Evolutionary conservation across 2,888 invertebrate species (phyloP).

Genomic region (Balanococcus diminutus): DNA sequence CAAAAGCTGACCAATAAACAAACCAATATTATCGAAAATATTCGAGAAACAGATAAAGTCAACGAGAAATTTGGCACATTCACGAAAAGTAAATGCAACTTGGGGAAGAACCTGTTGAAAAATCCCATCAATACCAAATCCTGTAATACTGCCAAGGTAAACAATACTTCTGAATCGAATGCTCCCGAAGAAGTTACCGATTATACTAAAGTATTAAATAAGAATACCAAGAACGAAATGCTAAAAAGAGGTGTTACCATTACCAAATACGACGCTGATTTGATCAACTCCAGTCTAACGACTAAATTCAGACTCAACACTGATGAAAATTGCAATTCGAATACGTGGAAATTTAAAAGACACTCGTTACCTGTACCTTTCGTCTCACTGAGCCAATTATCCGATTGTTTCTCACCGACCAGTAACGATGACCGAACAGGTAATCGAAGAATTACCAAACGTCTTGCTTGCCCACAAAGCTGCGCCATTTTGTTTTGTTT

Average conservation of each 20-base stretch:
- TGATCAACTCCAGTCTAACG: background rate
- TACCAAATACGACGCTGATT: conserved; percentile 40
- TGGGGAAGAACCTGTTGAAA: conserved; percentile 48
- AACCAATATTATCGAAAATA: conserved; percentile 2
- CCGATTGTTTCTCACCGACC: background rate
- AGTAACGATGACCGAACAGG: conserved; percentile 2
- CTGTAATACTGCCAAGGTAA: conserved; percentile 6
- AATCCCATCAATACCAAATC: background rate
- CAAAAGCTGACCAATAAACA: background rate
- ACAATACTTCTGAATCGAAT: background rate
- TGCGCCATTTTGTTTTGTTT: conserved; percentile 34
- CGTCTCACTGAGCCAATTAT: conserved; percentile 42
- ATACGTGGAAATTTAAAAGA: background rate
- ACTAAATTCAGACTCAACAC: background rate
- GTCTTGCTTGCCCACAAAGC: conserved; percentile 9
- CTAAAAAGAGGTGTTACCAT: conserved; percentile 41
- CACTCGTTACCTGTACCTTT: conserved; percentile 49
- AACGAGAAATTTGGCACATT: conserved; percentile 42
- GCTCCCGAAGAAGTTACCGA: background rate
- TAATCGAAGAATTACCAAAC: conserved; percentile 12
- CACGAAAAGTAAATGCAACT: conserved; percentile 41
- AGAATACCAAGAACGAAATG: conserved; percentile 13
- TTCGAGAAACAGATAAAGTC: background rate
- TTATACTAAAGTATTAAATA: conserved; percentile 12
- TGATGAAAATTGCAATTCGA: background rate